Evolutionary conservation across 2,888 invertebrate genomes (phyloP).

Genomic region (Oconnorella tubifera): DNA sequence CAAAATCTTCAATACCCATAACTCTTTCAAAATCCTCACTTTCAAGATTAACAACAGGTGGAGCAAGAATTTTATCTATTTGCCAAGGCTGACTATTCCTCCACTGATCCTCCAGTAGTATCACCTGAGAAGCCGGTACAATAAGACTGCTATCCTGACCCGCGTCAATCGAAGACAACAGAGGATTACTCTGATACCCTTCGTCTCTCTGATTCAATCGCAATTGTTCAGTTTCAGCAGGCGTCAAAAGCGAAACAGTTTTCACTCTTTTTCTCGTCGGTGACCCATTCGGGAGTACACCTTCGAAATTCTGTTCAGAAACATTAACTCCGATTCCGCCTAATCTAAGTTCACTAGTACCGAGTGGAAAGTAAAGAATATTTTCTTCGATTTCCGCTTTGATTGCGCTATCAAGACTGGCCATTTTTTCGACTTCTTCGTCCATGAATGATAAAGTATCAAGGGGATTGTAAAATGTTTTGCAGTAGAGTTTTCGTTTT

Average conservation of each 20-base stretch:
- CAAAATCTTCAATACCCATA: too few relatives aligned
- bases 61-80: neutral
- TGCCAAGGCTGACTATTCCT: neutral
- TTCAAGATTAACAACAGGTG: neutral
- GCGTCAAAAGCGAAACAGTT: neutral
- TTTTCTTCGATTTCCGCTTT: conserved; percentile 18
- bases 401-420: neutral
- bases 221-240: neutral
- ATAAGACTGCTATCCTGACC: neutral
- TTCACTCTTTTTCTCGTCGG: conserved; percentile 4
- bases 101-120: neutral
- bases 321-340: conserved; percentile 1
- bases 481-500: too few relatives aligned
- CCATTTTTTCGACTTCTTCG: too few relatives aligned
- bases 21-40: too few relatives aligned
- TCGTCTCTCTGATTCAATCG: neutral
- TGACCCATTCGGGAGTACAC: conserved; percentile 10
- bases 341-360: conserved; percentile 6
- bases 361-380: conserved; percentile 14
- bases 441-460: too few relatives aligned
- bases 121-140: neutral
- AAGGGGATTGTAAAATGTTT: too few relatives aligned
- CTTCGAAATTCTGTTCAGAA: conserved; percentile 8
- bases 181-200: neutral
- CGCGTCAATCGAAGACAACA: neutral